phyloP scores from a whole-genome alignment of 2,797 vertebrate species.

The Enteromius unitaeniatus region DNA sequence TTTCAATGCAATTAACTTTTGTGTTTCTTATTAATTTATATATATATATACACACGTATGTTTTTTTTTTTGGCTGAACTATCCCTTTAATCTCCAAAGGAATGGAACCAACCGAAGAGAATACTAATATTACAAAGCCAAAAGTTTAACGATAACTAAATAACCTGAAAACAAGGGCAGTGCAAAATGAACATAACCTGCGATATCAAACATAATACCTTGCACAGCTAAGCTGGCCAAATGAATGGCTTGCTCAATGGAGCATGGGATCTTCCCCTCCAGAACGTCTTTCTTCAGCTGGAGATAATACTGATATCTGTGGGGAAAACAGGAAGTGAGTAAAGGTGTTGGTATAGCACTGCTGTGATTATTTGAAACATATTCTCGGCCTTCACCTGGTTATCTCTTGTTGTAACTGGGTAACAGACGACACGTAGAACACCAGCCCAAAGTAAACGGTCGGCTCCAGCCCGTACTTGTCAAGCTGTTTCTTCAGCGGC shows the following conservation, averaged over 20 bases:
- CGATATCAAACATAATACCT: slow-evolving; percentile 76
- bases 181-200: background rate
- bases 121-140: background rate
- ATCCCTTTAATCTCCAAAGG: background rate
- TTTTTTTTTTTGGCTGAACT: background rate
- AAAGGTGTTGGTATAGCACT: background rate
- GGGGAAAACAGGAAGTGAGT: slow-evolving; percentile 33
- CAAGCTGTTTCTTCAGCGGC: slow-evolving; percentile 96
- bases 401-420: slow-evolving; percentile 95
- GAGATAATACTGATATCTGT: slow-evolving; percentile 99
- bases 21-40: too few relatives aligned
- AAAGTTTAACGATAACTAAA: background rate
- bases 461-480: slow-evolving; percentile 94
- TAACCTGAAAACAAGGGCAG: background rate
- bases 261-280: slow-evolving; percentile 93
- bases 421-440: slow-evolving; percentile 92
- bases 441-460: slow-evolving; percentile 97
- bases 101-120: background rate
- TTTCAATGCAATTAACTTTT: background rate
- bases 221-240: slow-evolving; percentile 96
- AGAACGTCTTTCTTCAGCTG: slow-evolving; percentile 97
- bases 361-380: background rate
- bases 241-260: slow-evolving; percentile 91
- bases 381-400: slow-evolving; percentile 84
- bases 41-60: too few relatives aligned